These are phyloP conservation scores for Callyntrura sp. DNA, from an alignment of 2,888 invertebrate genomes.

Conservation along the genomic window DNA sequence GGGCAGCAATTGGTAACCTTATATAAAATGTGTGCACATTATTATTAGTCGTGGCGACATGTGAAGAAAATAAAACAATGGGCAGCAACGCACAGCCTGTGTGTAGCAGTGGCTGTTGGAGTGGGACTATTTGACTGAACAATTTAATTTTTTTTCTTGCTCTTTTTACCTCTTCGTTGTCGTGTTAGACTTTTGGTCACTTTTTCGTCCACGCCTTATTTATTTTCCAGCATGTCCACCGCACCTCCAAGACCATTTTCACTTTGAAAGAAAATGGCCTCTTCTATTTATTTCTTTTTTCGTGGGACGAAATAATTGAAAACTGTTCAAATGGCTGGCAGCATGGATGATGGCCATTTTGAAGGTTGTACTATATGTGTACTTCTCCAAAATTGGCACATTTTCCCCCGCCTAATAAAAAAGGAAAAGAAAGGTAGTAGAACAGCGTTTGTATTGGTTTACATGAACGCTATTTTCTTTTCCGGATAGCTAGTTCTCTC, in stretches of 20 bases:
- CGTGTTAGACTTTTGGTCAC: not conserved
- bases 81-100: not conserved
- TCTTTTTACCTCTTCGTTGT: not conserved
- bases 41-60: conserved; percentile 46
- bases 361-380: not conserved
- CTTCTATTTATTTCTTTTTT: conserved; percentile 13
- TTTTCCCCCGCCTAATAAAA: not conserved
- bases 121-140: conserved; percentile 40
- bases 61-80: conserved; percentile 39
- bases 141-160: not conserved
- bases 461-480: conserved; percentile 2
- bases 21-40: conserved; percentile 44
- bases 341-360: conserved; percentile 25
- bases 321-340: conserved; percentile 24
- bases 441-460: no score
- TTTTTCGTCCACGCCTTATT: conserved; percentile 10
- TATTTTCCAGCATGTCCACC: conserved; percentile 1
- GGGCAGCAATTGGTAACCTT: not conserved
- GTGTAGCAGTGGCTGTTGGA: not conserved
- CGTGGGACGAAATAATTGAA: conserved; percentile 25
- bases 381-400: conserved; percentile 36
- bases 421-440: not conserved
- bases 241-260: conserved; percentile 13
- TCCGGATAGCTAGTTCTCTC: not conserved
- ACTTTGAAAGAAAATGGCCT: conserved; percentile 49